Evolutionary conservation across 37 sponge, comb jelly and placozoan species (phyloP), one percentile per base, ranked within the genome.

Genomic region (Chondrosia reniformis): DNA sequence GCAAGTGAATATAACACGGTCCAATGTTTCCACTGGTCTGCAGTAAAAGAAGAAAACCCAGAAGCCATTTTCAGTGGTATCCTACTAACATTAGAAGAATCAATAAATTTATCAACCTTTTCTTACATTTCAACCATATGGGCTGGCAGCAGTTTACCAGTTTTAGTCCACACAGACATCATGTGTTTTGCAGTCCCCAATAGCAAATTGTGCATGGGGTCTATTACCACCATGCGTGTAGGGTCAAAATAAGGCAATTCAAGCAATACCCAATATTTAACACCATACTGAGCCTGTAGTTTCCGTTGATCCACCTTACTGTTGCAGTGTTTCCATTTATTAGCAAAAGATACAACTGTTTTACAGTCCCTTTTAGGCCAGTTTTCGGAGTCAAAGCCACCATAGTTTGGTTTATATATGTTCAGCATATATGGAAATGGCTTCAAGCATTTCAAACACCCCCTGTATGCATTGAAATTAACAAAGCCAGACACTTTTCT

Each of bases 21-120:
- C 84, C 88, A 88, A 28, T 78, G 72, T 15, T 43, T 67, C 88
- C 88, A 88, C 43, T 88, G 89, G 10, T 83, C 84, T 25, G 88
- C 88, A 36, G 84, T 88, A 33, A 88, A 83, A 37, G 38, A 41
- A 22, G 72, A 41, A 69, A 69, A 69, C 13, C 49, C 77, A 55
- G 80, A 87, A 32, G 63, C 42, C n/a, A 87, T 81, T 59, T 82
- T 87, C 3, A 8, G 38, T 67, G 83, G 83, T 33, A 87, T 78
- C 33, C 82, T 49, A 37, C 83, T 74, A 4, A 87, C 62, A 32
- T 67, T 74, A 17, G 28, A 46, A 10, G 86, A 82, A 4, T 54
- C 37, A 12, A 32, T 9, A 55, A 81, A 40, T 25, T 34, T 40
- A 34, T 86, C 67, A 17, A 85, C 45, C 8, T 33, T 42, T 3